Conservation (phyloP, 2,113 vertebrate species). For the Myotis yumanensis region DNA sequence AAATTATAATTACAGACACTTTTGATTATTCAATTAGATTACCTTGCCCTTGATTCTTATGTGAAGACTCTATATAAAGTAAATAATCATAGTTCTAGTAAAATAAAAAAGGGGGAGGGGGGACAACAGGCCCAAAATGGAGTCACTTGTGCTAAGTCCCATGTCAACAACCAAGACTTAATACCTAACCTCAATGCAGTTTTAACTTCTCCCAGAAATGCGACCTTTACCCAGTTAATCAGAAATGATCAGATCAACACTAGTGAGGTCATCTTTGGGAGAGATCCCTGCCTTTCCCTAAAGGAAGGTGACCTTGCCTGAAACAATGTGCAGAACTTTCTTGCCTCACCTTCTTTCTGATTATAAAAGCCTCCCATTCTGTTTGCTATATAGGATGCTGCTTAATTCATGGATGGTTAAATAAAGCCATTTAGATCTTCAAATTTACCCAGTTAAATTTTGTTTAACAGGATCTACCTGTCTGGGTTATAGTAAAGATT, state of each 20-base stretch:
- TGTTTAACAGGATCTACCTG: not conserved
- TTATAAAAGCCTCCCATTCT: not conserved
- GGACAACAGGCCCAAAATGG: not conserved
- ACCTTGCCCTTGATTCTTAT: not conserved
- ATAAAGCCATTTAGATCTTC: not conserved
- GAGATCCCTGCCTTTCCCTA: not conserved
- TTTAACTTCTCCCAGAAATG: not conserved
- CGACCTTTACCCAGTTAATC: not conserved
- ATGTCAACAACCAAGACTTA: not conserved
- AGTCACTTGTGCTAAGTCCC: not conserved
- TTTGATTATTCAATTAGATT: not conserved
- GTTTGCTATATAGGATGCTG: not conserved
- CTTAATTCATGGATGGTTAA: not conserved
- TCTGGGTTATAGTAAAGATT: not conserved
- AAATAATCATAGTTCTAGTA: not conserved
- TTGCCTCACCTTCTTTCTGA: not conserved
- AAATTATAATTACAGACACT: not conserved
- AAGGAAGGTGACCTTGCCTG: not conserved
- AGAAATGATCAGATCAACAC: not conserved
- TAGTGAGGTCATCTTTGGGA: not conserved
- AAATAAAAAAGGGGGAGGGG: not conserved
- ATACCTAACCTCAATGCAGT: not conserved
- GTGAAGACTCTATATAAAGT: not conserved
- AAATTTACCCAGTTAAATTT: not conserved
- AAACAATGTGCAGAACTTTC: not conserved